A percentile compares a stretch with the other conserved stretches of the same genome.
Evolutionary conservation across 2,113 vertebrate genomes (phyloP).

Genomic region (Anolis carolinensis): DNA sequence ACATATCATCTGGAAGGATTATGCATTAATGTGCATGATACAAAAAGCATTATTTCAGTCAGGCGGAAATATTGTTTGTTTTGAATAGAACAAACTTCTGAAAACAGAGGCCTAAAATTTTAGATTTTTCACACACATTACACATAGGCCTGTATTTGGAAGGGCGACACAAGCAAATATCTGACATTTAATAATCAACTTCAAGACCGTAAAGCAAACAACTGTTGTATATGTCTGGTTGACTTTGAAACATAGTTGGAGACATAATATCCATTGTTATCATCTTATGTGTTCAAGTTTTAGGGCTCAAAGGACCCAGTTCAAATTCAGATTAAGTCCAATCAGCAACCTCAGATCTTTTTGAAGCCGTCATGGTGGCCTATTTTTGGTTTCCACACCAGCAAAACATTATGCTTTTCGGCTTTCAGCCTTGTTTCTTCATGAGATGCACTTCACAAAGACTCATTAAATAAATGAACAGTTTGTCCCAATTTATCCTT

Average conservation of each 20-base stretch:
- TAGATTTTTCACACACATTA: too few species aligned
- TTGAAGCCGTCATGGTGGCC: neutral
- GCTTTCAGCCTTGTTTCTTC: neutral
- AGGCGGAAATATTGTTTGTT: too few species aligned
- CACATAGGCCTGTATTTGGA: too few species aligned
- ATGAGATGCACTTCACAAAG: neutral
- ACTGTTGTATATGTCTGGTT: neutral
- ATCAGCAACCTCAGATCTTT: neutral
- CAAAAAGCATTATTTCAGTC: too few species aligned
- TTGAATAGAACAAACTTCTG: too few species aligned
- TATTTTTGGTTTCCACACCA: neutral
- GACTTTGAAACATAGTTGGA: neutral
- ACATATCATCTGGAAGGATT: too few species aligned
- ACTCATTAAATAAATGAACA: conserved; percentile 10
- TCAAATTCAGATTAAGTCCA: neutral
- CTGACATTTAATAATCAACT: neutral
- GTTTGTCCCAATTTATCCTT: neutral
- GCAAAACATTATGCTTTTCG: neutral
- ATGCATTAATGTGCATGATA: too few species aligned
- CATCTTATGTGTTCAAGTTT: neutral
- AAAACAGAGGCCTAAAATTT: too few species aligned
- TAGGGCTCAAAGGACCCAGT: neutral
- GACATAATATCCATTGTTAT: neutral
- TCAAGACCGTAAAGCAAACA: neutral
- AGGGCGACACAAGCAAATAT: too few species aligned